Evolutionary conservation across 1,140 invertebrate species (phyloP), one percentile per base, ranked within the genome.

Genomic region (Cepaea nemoralis): DNA sequence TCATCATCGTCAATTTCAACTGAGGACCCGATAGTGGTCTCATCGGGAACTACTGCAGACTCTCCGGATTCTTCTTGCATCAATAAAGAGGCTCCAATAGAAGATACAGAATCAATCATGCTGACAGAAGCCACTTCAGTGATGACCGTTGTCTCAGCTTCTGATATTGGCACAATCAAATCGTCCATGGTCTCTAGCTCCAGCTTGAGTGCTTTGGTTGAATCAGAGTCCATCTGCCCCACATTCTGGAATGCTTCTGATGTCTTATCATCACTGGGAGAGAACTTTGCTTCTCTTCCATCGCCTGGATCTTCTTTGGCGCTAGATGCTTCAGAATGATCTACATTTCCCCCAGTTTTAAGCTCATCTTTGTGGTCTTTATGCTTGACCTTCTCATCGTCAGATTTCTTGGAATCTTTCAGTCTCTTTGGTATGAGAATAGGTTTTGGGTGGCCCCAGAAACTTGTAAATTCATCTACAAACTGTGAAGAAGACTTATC

Each of bases 361-460:
- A 14, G 0, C 24, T 78, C 77, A 67, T 48, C 63, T 42, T 78
- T 69, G 16, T 42, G 5, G 31, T 81, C 80, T 74, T 75, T 50
- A 10, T 31, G 6, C 40, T 74, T 59, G 3, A 27, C 1, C 27
- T 70, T 55, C 10, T 83, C 82, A 19, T 75, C 82, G 69, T 79
- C 76, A 31, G n/a, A 33, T 35, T 82, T 73, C 33, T 76, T 77
- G 1, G 75, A 40, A 22, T 80, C 69, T 59, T 73, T 77, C n/a
- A 77, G 55, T 45, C 71, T 80, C 40, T 80, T 83, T 22, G 73
- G 73, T 19, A 77, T 74, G 8, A 83, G 76, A 31, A 83, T 71
- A 40, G 83, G 83, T 40, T 80, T 80, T n/a, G 83, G 83, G 35
- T 83, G 83, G 31, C 83, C 83, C 83, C 83, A 83, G 39, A 83